Evolutionary conservation across 2,888 invertebrate genomes (phyloP).

Genomic region (Caenorhabditis panamensis): DNA sequence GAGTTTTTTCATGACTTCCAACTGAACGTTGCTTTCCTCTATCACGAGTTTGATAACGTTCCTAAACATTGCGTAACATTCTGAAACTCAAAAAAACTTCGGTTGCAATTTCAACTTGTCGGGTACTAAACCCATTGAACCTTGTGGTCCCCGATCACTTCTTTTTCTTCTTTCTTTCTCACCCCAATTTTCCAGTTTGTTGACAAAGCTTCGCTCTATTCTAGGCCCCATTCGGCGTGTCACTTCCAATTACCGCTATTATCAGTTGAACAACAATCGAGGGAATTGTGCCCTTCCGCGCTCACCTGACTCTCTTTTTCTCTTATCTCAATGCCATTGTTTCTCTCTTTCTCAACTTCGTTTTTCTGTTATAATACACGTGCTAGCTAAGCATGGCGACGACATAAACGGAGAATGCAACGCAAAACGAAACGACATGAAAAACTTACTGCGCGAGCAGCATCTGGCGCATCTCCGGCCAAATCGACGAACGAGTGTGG

Average conservation of each 20-base stretch:
- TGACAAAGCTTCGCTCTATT: conserved; percentile 8
- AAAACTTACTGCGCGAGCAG: not conserved
- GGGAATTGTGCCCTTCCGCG: conserved; percentile 7
- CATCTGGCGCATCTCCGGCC: not conserved
- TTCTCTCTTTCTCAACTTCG: conserved; percentile 6
- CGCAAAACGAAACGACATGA: conserved; percentile 7
- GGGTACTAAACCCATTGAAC: too few relatives aligned
- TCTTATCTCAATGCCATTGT: conserved; percentile 30
- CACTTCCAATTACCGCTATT: conserved; percentile 42
- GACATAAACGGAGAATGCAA: conserved; percentile 15
- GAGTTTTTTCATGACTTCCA: not conserved
- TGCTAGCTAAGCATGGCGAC: conserved; percentile 39
- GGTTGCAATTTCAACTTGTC: too few relatives aligned
- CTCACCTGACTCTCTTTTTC: conserved; percentile 28
- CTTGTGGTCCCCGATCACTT: not conserved
- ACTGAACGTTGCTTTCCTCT: too few relatives aligned
- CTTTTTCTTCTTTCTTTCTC: not conserved
- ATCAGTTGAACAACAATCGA: conserved; percentile 34
- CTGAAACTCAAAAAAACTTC: too few relatives aligned
- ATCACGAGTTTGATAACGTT: too few relatives aligned
- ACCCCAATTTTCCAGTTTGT: conserved; percentile 5
- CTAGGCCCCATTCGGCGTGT: conserved; percentile 10
- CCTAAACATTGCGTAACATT: too few relatives aligned
- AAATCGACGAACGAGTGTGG: conserved; percentile 30
- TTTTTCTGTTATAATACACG: conserved; percentile 20